Base-by-base conservation (phyloP, 1,140 invertebrate species). In the Andrena cerasifolii region DNA sequence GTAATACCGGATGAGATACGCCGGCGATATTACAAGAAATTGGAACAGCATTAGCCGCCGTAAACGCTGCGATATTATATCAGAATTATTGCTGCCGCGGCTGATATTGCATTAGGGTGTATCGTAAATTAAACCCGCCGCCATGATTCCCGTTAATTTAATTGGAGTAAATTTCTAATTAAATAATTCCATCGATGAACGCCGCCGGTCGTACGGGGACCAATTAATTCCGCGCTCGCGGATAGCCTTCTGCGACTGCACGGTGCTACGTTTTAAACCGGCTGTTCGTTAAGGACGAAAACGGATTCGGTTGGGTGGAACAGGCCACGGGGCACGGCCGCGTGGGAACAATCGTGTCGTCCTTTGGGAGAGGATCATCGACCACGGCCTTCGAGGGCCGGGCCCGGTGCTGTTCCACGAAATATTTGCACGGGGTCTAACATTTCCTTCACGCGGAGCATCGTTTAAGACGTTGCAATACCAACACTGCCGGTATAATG, bases 391-490 rank as follows among this genome's bases (percentile, higher is more conserved):
- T 16, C 18, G 7, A 43, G 12, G 14, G 21, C 43, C 31, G 14
- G 7, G 4, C 54, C 26, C 14, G 14, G 24, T 21, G 24, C 40
- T 40, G 62, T 61, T 61, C 76, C 79, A 80, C 67, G 72, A 83
- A 80, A 80, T 79, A 80, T 80, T 67, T 74, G 58, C 70, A 59
- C 62, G 75, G 53, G 28, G 3, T 18, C 45, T 59, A 70, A 78
- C 71, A 73, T 79, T 81, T 84, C 80, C 79, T 83, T 85, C 67
- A 73, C 68, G 82, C 78, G 73, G 63, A 72, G 74, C 66, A 79
- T 83, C 84, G 71, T 87, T 87, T 84, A 88, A 88, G 86, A 86
- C 71, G 78, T 83, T 86, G 85, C 83, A 85, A 82, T 85, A 89
- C 85, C 86, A 88, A 86, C 83, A 85, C 53, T 65, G 59, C 58